These are phyloP conservation scores for Archaeoteleia sp. DNA, from an alignment of 2,888 invertebrate genomes.

Conservation along the genomic window DNA sequence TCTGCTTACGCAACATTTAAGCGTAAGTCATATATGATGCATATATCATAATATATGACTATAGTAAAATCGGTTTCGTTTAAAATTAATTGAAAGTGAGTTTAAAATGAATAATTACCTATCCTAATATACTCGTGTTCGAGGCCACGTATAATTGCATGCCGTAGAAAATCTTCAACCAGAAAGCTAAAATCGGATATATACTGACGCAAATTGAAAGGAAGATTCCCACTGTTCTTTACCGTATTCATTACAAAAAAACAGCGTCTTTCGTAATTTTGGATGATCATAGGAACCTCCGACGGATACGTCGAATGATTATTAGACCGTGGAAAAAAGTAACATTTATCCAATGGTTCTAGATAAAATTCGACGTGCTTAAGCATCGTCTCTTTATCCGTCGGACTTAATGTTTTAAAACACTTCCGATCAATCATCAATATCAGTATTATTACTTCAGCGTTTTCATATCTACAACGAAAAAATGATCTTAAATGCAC, in stretches of 20 bases:
- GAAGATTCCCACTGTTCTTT: conserved; percentile 31
- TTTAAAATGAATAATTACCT: conserved; percentile 2
- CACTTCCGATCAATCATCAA: too few relatives aligned
- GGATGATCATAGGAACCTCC: conserved; percentile 52
- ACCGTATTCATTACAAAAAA: conserved; percentile 51
- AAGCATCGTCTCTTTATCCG: too few relatives aligned
- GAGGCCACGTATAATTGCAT: conserved; percentile 61
- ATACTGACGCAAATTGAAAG: conserved; percentile 33
- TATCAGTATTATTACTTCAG: too few relatives aligned
- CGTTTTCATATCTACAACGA: too few relatives aligned
- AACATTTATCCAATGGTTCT: conserved; percentile 61
- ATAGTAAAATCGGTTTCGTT: too few relatives aligned
- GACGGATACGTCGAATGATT: conserved; percentile 10
- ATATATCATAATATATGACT: too few relatives aligned
- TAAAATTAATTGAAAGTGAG: too few relatives aligned
- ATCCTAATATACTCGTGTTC: conserved; percentile 59
- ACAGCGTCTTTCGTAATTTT: conserved; percentile 63
- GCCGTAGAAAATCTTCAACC: conserved; percentile 60
- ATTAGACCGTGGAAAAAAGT: conserved; percentile 52
- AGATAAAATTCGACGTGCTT: conserved; percentile 50
- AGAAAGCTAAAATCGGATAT: conserved; percentile 43
- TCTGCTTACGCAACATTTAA: too few relatives aligned
- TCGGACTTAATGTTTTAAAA: too few relatives aligned
- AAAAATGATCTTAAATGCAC: too few relatives aligned
- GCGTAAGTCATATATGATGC: too few relatives aligned